Conservation (phyloP, 2,113 vertebrate species). For the Centrocercus urophasianus region DNA sequence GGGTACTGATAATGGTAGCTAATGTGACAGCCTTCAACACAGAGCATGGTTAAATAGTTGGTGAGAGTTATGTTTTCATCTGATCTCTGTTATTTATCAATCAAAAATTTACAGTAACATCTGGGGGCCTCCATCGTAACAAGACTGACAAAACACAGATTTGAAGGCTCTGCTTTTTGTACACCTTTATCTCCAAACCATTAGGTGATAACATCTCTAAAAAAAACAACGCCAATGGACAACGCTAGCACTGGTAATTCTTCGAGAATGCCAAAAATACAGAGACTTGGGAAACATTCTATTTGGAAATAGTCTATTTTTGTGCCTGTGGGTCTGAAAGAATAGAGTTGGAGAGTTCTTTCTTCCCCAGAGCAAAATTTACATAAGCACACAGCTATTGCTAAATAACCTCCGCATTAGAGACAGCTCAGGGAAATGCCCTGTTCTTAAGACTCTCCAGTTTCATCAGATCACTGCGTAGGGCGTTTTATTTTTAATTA, state of each 20-base stretch:
- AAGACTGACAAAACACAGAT: neutral
- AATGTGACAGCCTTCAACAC: neutral
- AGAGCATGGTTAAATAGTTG: neutral
- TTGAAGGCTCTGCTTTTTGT: neutral
- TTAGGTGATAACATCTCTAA: neutral
- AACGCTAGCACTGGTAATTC: neutral
- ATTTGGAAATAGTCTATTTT: conserved; percentile 61
- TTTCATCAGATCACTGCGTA: conserved; percentile 67
- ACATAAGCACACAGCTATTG: conserved; percentile 66
- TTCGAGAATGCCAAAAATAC: conserved; percentile 55
- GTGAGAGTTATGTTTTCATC: neutral
- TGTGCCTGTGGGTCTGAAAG: conserved; percentile 74
- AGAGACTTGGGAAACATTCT: conserved; percentile 60
- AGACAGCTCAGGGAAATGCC: conserved; percentile 71
- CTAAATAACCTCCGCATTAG: conserved; percentile 67
- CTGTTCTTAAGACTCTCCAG: conserved; percentile 60
- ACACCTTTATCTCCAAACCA: neutral
- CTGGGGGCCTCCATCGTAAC: neutral
- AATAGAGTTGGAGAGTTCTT: conserved; percentile 59
- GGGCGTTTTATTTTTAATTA: conserved; percentile 71
- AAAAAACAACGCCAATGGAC: neutral
- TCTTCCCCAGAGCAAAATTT: conserved; percentile 70
- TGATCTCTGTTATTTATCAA: neutral
- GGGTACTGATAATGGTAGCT: neutral
- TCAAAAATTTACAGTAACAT: neutral